These are phyloP conservation scores for Poecilus cupreus DNA, from an alignment of 2,888 invertebrate genomes.

Conservation along the genomic window DNA sequence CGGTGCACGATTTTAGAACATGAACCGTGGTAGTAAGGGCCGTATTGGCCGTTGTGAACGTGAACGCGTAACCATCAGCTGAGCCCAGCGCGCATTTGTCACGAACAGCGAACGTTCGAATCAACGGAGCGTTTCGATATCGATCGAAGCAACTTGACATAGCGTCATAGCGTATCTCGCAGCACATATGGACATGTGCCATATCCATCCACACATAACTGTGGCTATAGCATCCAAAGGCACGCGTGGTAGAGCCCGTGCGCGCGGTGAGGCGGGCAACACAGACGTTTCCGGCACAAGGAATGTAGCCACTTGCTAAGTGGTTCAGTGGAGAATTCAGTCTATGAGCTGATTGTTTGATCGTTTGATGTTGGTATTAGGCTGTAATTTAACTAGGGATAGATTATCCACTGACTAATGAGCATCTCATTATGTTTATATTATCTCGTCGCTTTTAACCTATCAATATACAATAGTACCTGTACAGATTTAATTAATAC, in stretches of 20 bases:
- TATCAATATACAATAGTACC: too few species aligned
- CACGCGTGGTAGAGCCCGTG: not conserved
- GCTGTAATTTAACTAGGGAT: too few species aligned
- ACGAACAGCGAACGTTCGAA: not conserved
- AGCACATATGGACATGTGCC: slow-evolving; percentile 9
- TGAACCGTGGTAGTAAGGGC: too few species aligned
- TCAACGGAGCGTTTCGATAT: not conserved
- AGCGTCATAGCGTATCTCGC: too few species aligned
- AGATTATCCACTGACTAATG: not conserved
- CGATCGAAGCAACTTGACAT: not conserved
- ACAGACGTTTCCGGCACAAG: slow-evolving; percentile 5
- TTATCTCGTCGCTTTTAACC: too few species aligned
- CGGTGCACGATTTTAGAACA: too few species aligned
- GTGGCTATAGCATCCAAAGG: not conserved
- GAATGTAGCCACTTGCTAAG: slow-evolving; percentile 5
- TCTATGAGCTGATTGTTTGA: not conserved
- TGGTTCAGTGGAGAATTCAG: not conserved
- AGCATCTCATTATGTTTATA: too few species aligned
- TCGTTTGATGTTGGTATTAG: not conserved
- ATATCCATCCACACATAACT: not conserved
- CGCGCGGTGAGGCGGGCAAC: not conserved
- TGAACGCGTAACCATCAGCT: too few species aligned
- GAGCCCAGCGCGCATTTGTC: not conserved
- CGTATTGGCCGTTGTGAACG: too few species aligned
- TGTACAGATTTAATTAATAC: too few species aligned